Percentiles rank a stretch among this genome's conserved stretches.
These are phyloP conservation scores for Platanista minor DNA, from an alignment of 2,113 vertebrate genomes.

Conservation along the genomic window DNA sequence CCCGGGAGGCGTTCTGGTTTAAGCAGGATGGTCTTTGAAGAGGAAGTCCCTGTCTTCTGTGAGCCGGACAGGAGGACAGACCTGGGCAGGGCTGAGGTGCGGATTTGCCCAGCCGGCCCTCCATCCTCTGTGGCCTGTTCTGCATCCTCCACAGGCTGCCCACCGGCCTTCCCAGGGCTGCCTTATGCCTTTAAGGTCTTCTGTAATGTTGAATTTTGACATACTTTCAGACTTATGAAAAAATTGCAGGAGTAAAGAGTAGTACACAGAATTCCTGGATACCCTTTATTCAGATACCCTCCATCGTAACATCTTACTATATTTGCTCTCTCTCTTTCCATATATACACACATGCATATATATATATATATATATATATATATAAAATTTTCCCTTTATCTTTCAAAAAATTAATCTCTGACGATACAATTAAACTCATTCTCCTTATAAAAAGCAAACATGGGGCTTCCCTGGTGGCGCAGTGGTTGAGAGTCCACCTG, in stretches of 20 bases:
- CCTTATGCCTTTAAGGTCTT: not conserved
- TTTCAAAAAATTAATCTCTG: not conserved
- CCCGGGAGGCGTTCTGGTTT: conserved; percentile 63
- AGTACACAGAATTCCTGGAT: not conserved
- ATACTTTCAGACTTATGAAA: not conserved
- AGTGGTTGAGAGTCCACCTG: too few species aligned
- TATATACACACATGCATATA: rapidly evolving
- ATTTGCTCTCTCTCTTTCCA: rapidly evolving
- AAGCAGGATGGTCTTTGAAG: conserved; percentile 56
- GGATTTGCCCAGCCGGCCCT: not conserved
- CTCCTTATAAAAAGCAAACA: not conserved
- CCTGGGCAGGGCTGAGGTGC: conserved; percentile 24
- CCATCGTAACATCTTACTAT: rapidly evolving
- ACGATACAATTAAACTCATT: not conserved
- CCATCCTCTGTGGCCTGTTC: too few species aligned
- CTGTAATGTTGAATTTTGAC: not conserved
- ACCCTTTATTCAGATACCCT: not conserved
- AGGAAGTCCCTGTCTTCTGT: not conserved
- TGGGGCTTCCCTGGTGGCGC: too few species aligned
- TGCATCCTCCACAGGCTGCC: not conserved
- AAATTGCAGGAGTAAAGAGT: rapidly evolving
- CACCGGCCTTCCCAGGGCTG: not conserved
- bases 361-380: too few species aligned
- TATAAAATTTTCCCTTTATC: not conserved
- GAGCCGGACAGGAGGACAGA: not conserved